A percentile compares a stretch with the other conserved stretches of the same genome.
Conservation (phyloP, 1,140 invertebrate species). For the Panulirus ornatus region DNA sequence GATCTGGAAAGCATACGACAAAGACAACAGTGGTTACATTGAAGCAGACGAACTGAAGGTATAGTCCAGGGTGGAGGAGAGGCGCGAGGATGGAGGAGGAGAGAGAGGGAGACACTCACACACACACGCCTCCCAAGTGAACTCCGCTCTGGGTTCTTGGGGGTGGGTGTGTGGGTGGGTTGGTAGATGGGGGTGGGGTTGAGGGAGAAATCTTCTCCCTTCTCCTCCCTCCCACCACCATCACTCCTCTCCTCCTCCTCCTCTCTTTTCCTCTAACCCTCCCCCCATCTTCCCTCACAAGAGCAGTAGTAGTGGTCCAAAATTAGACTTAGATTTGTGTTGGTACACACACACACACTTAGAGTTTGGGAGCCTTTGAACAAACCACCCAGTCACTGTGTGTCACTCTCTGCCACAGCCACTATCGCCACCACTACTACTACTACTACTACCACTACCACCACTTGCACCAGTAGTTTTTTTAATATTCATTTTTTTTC, state of each 20-base stretch:
- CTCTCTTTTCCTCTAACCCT: neutral
- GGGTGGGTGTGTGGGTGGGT: slow-evolving; percentile 81
- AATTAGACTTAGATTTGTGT: too few relatives aligned
- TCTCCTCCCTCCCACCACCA: neutral
- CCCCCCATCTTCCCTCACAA: neutral
- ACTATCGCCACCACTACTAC: neutral
- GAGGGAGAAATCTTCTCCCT: neutral
- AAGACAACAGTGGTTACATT: slow-evolving; percentile 94
- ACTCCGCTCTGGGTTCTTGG: too few relatives aligned
- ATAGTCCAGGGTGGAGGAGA: slow-evolving; percentile 65
- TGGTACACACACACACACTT: too few relatives aligned
- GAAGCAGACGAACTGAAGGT: slow-evolving; percentile 96
- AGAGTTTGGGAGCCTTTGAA: too few relatives aligned
- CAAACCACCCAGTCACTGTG: neutral
- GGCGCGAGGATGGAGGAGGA: too few relatives aligned
- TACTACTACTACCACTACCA: neutral
- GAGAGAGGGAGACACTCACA: neutral
- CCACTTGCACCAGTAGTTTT: neutral
- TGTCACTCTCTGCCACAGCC: neutral
- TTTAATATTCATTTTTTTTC: neutral
- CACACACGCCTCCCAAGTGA: neutral
- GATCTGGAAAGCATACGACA: slow-evolving; percentile 96
- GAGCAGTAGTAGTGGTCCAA: neutral
- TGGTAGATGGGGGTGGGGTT: neutral
- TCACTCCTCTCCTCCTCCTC: neutral